These are phyloP conservation scores for Himantopus leucocephalus DNA, from an alignment of 2,113 vertebrate species.

Conservation along the genomic window DNA sequence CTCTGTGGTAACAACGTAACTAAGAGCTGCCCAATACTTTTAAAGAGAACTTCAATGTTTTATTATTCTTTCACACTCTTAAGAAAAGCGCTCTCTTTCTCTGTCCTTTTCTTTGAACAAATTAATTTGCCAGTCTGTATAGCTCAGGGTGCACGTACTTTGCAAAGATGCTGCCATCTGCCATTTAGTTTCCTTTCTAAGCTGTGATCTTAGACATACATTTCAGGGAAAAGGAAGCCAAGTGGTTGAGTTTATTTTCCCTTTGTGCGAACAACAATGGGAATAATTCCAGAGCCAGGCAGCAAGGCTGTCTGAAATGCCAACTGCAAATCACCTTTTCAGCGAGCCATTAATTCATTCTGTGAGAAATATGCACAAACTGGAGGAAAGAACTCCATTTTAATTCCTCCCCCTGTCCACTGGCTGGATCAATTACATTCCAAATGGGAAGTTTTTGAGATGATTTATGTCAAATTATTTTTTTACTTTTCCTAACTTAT, in stretches of 20 bases:
- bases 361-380: not conserved
- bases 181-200: slow-evolving; percentile 36
- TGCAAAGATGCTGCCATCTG: slow-evolving; percentile 26
- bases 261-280: slow-evolving; percentile 47
- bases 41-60: not conserved
- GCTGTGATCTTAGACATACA: not conserved
- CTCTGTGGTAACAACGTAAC: not conserved
- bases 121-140: not conserved
- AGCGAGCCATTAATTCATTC: slow-evolving; percentile 46
- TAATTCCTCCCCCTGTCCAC: not conserved
- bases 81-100: not conserved
- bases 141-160: slow-evolving; percentile 12
- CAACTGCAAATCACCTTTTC: slow-evolving; percentile 46
- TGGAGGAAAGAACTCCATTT: slow-evolving; percentile 1
- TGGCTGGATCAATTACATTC: not conserved
- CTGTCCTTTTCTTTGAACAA: slow-evolving; percentile 16
- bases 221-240: slow-evolving; percentile 49
- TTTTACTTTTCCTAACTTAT: not conserved
- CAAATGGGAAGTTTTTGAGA: not conserved
- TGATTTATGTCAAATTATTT: not conserved
- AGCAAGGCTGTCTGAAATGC: slow-evolving; percentile 34
- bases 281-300: slow-evolving; percentile 48
- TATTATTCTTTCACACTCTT: not conserved
- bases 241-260: slow-evolving; percentile 45
- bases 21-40: not conserved